Evolutionary conservation across 2,797 vertebrate species (phyloP), one percentile per base, ranked within the genome.

Genomic region (Columba guinea): DNA sequence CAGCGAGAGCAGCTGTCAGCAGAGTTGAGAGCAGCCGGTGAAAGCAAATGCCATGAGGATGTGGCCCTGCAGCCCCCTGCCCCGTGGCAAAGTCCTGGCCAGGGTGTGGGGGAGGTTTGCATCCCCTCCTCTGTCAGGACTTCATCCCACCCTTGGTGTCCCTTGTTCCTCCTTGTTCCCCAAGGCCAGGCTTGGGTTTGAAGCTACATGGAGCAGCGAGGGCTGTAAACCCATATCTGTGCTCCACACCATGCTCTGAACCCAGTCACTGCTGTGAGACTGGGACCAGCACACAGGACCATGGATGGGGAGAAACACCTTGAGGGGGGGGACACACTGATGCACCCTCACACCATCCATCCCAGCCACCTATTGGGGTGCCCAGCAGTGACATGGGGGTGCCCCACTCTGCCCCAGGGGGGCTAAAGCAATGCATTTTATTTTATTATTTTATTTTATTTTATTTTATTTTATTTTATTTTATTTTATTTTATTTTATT

Each of bases 401-500:
- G 65, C 68, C 73, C 68, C 1, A 1, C 35, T 94, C 44, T 87
- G 79, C 32, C 64, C 79, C 15, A 11, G 46, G 37, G 49, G 7
- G 65, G 37, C 62, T 35, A 70, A 91, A 59, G 10, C 78, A 65
- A 87, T 19, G 46, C 17, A 85, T 91, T 93, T 74, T 60, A 41
- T 94, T 96, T 85, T 64, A 88, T 94, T 56, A 88, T 37, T 37
- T 37, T 37, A 37, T 37, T 37, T 37, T 37, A 37, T 37, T 37
- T 94, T 13, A 14, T 39, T 96, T 85, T 56, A 88, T 91, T 93
- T 74, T 60, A 41, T 94, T 96, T 85, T 64, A 88, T 94, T 96
- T 85, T 56, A 88, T 94, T 92, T 93, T 56, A 88, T 39, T 39
- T 39, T 39, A 85, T 91, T 93, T 74, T 60, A 41, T 94, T 96